phyloP scores from a whole-genome alignment of 2,888 invertebrate species.

The Leptinotarsa rubiginosa region DNA sequence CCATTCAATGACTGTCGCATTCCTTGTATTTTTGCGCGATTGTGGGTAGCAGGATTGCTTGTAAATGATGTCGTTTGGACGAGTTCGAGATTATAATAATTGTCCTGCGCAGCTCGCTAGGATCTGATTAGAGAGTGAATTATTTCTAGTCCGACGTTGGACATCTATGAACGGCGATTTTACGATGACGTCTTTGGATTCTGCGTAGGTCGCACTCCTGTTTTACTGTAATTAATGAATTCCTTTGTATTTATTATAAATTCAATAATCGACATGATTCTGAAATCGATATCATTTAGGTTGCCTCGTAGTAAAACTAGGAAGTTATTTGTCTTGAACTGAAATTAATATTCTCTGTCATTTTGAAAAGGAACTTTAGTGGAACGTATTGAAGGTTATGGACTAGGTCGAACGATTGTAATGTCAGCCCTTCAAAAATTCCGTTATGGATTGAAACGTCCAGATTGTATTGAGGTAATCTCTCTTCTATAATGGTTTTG shows the following conservation, averaged over 20 bases:
- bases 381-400: too few species aligned
- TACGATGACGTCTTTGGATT: background rate
- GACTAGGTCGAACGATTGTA: too few species aligned
- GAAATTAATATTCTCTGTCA: too few species aligned
- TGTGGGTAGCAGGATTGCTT: conserved; percentile 39
- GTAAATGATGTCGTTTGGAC: conserved; percentile 42
- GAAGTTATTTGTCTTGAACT: too few species aligned
- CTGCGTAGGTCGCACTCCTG: conserved; percentile 6
- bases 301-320: too few species aligned
- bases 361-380: too few species aligned
- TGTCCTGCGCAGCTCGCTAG: conserved; percentile 29
- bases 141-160: conserved; percentile 22
- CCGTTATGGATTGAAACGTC: too few species aligned
- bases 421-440: too few species aligned
- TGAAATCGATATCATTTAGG: background rate
- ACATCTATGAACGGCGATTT: conserved; percentile 12
- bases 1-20: conserved; percentile 41
- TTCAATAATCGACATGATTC: background rate
- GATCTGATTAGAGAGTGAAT: conserved; percentile 38
- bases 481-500: too few species aligned
- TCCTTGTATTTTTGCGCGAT: conserved; percentile 37
- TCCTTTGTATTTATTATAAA: too few species aligned
- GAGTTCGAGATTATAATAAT: conserved; percentile 38
- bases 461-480: too few species aligned
- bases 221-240: conserved; percentile 16